Evolutionary conservation across 2,113 vertebrate species (phyloP), one percentile per base, ranked within the genome.

Genomic region (Indri indri): DNA sequence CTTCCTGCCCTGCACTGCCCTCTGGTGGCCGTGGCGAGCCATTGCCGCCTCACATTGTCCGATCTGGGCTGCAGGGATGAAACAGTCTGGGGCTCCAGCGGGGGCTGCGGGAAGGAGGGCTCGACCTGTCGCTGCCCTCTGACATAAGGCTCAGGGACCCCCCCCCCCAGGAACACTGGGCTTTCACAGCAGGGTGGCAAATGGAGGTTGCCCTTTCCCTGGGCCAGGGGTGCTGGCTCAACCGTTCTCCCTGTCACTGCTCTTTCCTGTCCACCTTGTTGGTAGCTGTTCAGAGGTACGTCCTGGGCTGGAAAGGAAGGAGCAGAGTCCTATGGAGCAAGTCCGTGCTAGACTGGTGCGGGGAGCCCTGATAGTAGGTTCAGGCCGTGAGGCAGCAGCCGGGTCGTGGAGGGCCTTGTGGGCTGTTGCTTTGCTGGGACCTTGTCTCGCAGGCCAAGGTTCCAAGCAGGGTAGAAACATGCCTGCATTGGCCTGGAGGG

Each of bases 1-100:
- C 73, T 88, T 37, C 70, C 83, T 97, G 88, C 40, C 88, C 77
- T 90, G 85, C 66, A 45, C 88, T 93, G 95, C 88, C 81, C 85
- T 95, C 96, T 95, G 50, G 52, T 96, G 96, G 45, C n/a, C 81
- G 0, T 0, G 0, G 0, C 1, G 5, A 77, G 52, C 13, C 40
- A 93, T 23, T 84, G 90, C 87, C 5, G 5, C 10, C 30, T 80
- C n/a, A 0, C 42, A 1, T 4, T 2, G 42, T 8, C n/a, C 5
- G 14, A 1, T 54, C 65, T 47, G 6, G 8, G 22, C 45, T 18
- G 3, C 47, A 42, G 71, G 11, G 13, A n/a, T 65, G 22, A 76
- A 47, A 57, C n/a, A 7, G 8, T 50, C n/a, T 63, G 3, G 42
- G 17, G 5, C 40, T 42, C n/a, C 9, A 14, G 12, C 5, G 1